Evolutionary conservation across 1,140 invertebrate genomes (phyloP), one percentile per base, ranked within the genome.

Genomic region (Drosophila pachea): DNA sequence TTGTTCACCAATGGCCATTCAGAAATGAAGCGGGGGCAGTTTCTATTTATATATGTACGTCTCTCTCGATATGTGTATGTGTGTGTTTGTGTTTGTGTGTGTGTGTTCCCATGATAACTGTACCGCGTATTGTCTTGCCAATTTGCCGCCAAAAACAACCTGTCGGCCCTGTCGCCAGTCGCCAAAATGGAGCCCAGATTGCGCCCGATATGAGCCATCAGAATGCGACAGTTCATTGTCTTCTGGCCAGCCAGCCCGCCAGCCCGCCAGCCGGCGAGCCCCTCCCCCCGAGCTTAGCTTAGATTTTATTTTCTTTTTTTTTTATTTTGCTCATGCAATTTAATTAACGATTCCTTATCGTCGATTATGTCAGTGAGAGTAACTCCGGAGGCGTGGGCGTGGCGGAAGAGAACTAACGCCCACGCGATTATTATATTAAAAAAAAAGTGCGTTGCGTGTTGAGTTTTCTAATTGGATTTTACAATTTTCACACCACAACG

Each of bases 31-130:
- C 35, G 65, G 65, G 54, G 48, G 71, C 54, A 40, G 56, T 61
- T 59, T 43, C 47, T 55, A 65, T 64, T 31, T 64, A 45, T 56
- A 8, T 58, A 62, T 65, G n/a, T n/a, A n/a, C n/a, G n/a, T n/a
- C n/a, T n/a, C n/a, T n/a, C n/a, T n/a, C n/a, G n/a, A n/a, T n/a
- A n/a, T n/a, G n/a, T n/a, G n/a, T n/a, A n/a, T n/a, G n/a, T n/a
- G n/a, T n/a, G n/a, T n/a, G n/a, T n/a, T n/a, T n/a, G n/a, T n/a
- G n/a, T n/a, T n/a, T n/a, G n/a, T n/a, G n/a, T n/a, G n/a, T n/a
- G n/a, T n/a, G n/a, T n/a, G n/a, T 83, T 84, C 79, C 73, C 79
- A 84, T 84, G 79, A 84, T 84, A 84, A 86, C 81, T 82, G 69
- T 72, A 72, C 73, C 73, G 73, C 47, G 49, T 35, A 50, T 84